Percentiles rank a stretch among this genome's conserved stretches.
Evolutionary conservation across 2,113 vertebrate genomes (phyloP).

Genomic region (Polypterus bichir): DNA sequence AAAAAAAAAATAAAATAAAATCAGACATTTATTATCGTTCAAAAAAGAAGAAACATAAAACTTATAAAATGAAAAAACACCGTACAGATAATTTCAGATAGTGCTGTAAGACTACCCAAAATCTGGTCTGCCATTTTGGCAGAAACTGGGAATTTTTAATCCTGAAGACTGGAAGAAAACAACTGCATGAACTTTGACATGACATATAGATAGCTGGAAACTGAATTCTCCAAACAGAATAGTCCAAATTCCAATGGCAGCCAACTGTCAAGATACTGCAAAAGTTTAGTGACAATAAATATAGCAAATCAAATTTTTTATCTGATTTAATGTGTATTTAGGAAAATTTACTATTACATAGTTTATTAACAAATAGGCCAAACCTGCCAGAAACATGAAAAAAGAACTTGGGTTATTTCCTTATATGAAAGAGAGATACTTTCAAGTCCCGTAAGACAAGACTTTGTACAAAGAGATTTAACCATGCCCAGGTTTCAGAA

Average conservation of each 20-base stretch:
- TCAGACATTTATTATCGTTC: too few species aligned
- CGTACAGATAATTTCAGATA: too few species aligned
- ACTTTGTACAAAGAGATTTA: too few species aligned
- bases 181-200: conserved; percentile 26
- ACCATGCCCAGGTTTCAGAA: too few species aligned
- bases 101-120: too few species aligned
- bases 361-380: conserved; percentile 23
- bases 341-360: conserved; percentile 1
- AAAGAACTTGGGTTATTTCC: conserved; percentile 13
- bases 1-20: too few species aligned
- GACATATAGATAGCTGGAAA: conserved; percentile 26
- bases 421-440: too few species aligned
- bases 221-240: conserved; percentile 34
- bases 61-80: too few species aligned
- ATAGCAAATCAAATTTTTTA: conserved; percentile 25
- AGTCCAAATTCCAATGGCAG: conserved; percentile 8
- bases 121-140: too few species aligned
- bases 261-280: conserved; percentile 34
- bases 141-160: conserved; percentile 8
- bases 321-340: conserved; percentile 18
- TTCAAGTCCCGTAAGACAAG: too few species aligned
- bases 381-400: conserved; percentile 20
- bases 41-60: too few species aligned
- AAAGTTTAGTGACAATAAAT: conserved; percentile 32
- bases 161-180: conserved; percentile 37